Percentiles rank a stretch among this genome's conserved stretches.
phyloP scores from a whole-genome alignment of 2,113 vertebrate genomes.

The Gymnocephalus cernua region DNA sequence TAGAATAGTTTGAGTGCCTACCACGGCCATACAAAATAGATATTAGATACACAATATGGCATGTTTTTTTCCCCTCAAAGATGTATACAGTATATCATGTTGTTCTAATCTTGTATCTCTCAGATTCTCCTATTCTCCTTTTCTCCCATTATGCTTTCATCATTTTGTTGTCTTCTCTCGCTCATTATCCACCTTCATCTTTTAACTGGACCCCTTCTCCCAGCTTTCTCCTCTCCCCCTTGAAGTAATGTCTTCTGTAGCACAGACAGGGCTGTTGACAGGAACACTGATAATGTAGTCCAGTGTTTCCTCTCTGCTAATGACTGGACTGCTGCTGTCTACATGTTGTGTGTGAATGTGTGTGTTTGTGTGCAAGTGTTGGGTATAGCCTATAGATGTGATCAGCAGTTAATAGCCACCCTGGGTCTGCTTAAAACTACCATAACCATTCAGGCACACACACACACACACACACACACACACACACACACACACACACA shows the following conservation, averaged over 20 bases:
- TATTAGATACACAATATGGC: neutral
- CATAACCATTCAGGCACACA: constrained; percentile 22
- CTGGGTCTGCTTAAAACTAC: constrained; percentile 28
- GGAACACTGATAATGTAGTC: constrained; percentile 52
- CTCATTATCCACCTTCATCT: constrained; percentile 35
- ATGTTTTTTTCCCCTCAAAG: neutral
- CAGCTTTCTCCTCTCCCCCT: constrained; percentile 8
- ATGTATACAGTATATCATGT: neutral
- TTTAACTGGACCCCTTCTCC: neutral
- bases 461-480: constrained; percentile 16
- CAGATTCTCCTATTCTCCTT: neutral
- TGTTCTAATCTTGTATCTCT: neutral
- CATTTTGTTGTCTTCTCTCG: neutral
- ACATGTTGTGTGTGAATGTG: constrained; percentile 5
- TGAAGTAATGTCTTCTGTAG: constrained; percentile 33
- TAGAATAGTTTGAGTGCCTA: neutral
- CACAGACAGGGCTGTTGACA: constrained; percentile 40
- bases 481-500: constrained; percentile 15
- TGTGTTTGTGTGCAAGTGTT: constrained; percentile 27
- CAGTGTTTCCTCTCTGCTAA: constrained; percentile 53
- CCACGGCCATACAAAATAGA: neutral
- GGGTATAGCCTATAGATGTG: constrained; percentile 41
- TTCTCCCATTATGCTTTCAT: neutral
- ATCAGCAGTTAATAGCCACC: constrained; percentile 34
- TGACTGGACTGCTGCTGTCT: constrained; percentile 32